phyloP scores from a whole-genome alignment of 2,888 invertebrate genomes.

The Drosophila austrosaltans region DNA sequence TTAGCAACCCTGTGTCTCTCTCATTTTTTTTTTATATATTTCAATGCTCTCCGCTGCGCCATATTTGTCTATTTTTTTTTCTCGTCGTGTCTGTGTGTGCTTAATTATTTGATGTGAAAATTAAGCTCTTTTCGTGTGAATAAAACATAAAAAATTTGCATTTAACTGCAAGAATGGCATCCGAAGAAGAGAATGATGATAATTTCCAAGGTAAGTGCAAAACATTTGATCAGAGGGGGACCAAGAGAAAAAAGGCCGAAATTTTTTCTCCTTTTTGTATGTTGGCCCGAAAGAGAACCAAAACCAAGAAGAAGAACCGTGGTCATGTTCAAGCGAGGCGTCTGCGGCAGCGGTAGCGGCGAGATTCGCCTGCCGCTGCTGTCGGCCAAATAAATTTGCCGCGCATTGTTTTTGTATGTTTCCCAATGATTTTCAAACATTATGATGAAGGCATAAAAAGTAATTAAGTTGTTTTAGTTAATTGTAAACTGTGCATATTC shows the following conservation, averaged over 20 bases:
- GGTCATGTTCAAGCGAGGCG: conserved; percentile 75
- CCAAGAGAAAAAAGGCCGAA: conserved; percentile 13
- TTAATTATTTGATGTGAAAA: conserved; percentile 73
- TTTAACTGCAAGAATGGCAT: conserved; percentile 87
- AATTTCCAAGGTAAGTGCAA: conserved; percentile 91
- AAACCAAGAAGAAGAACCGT: conserved; percentile 56
- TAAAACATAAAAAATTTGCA: conserved; percentile 61
- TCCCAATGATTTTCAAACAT: not conserved
- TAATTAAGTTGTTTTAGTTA: not conserved
- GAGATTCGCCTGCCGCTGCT: conserved; percentile 56
- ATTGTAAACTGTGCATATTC: not conserved
- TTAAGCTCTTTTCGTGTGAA: conserved; percentile 69
- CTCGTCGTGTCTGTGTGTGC: conserved; percentile 76
- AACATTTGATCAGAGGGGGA: not conserved
- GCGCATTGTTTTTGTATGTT: conserved; percentile 41
- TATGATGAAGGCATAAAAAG: not conserved
- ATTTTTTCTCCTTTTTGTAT: conserved; percentile 47
- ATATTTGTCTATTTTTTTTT: conserved; percentile 73
- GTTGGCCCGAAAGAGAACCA: conserved; percentile 45
- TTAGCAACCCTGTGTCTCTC: conserved; percentile 35
- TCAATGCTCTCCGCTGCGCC: conserved; percentile 57
- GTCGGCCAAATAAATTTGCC: conserved; percentile 28
- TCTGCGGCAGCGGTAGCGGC: conserved; percentile 66
- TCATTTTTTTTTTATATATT: conserved; percentile 28
- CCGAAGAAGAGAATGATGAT: conserved; percentile 94